Evolutionary conservation across 2,888 invertebrate species (phyloP).

Genomic region (Eremobia ochroleuca): DNA sequence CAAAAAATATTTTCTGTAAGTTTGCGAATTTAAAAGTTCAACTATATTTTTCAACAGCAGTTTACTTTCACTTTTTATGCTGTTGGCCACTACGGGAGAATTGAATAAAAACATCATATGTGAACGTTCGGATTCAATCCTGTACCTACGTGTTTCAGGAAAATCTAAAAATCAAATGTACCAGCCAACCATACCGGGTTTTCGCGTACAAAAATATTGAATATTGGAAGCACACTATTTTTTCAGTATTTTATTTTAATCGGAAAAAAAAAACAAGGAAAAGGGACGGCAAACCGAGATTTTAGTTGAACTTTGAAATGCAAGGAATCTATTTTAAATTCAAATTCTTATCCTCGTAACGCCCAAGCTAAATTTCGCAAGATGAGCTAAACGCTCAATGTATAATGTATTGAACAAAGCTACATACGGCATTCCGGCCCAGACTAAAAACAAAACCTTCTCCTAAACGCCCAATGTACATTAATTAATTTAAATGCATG

Average conservation of each 20-base stretch:
- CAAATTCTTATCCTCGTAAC: not conserved
- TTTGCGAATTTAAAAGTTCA: conserved; percentile 18
- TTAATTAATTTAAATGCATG: no score
- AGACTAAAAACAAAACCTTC: no score
- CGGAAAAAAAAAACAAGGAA: not conserved
- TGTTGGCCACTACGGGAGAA: conserved; percentile 2
- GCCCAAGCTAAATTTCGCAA: no score
- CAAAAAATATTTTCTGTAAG: not conserved
- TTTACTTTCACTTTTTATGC: conserved; percentile 37
- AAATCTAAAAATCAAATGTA: conserved; percentile 60
- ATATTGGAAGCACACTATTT: conserved; percentile 1
- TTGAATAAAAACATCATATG: conserved; percentile 53
- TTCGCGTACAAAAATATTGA: conserved; percentile 21
- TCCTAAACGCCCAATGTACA: no score
- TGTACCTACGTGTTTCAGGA: conserved; percentile 16
- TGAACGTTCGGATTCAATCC: conserved; percentile 51
- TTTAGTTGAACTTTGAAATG: not conserved
- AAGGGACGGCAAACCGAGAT: not conserved
- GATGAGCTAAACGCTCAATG: no score
- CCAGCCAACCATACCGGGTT: conserved; percentile 10
- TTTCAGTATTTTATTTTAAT: not conserved
- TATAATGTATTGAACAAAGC: no score
- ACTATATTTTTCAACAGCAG: conserved; percentile 31
- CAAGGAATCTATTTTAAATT: not conserved
- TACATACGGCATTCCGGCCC: no score